phyloP scores from a whole-genome alignment of 2,113 vertebrate genomes.

The Psilopsiagon aymara region DNA sequence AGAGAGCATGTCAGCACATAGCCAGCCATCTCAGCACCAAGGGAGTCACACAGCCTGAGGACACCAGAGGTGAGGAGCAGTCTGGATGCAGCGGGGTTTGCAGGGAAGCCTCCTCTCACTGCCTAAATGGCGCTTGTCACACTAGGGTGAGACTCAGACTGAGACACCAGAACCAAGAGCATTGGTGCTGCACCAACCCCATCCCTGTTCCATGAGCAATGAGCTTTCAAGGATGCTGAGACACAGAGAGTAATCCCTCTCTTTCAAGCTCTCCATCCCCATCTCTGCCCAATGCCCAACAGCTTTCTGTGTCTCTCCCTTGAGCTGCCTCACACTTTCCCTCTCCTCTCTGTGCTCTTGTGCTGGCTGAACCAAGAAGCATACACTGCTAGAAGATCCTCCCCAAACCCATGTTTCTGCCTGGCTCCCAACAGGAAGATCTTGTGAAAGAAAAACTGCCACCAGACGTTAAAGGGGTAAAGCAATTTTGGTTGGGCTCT shows the following conservation, averaged over 20 bases:
- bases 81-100: neutral
- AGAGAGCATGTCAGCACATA: neutral
- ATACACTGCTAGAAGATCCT: neutral
- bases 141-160: neutral
- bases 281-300: neutral
- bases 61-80: fast-evolving
- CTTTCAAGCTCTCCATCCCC: neutral
- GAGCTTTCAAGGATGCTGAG: neutral
- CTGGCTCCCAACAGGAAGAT: neutral
- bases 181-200: fast-evolving
- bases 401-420: neutral
- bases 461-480: neutral
- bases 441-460: neutral
- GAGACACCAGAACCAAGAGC: fast-evolving
- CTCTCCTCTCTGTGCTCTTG: neutral
- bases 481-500: neutral
- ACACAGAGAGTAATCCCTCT: neutral
- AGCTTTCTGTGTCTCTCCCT: neutral
- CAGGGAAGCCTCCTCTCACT: neutral
- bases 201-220: fast-evolving
- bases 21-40: fast-evolving
- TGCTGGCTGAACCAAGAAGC: neutral
- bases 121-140: neutral
- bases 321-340: fast-evolving
- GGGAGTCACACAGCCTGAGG: neutral